Percentiles rank a stretch among this genome's conserved stretches.
Evolutionary conservation across 1,140 invertebrate species (phyloP).

Genomic region (Drosophila punjabiensis): DNA sequence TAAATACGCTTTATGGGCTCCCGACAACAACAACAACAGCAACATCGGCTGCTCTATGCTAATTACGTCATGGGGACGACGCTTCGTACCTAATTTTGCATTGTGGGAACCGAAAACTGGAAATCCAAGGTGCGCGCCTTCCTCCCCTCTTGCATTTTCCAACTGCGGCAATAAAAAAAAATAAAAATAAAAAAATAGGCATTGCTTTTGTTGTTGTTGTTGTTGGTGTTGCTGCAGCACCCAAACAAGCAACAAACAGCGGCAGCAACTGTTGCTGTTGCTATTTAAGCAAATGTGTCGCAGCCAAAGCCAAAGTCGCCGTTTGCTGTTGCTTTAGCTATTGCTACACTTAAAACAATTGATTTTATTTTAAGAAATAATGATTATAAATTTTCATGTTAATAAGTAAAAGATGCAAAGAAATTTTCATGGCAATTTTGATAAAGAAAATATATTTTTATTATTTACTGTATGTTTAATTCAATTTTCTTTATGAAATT

Average conservation of each 20-base stretch:
- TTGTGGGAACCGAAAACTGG: slow-evolving; percentile 85
- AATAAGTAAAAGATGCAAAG: background rate
- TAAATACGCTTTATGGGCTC: slow-evolving; percentile 83
- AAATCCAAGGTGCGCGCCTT: slow-evolving; percentile 72
- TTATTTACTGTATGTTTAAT: too few species aligned
- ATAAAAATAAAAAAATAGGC: slow-evolving; percentile 68
- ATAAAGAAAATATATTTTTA: too few species aligned
- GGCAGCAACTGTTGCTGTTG: slow-evolving; percentile 63
- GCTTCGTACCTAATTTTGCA: slow-evolving; percentile 84
- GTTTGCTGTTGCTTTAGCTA: slow-evolving; percentile 37
- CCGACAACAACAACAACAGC: slow-evolving; percentile 57
- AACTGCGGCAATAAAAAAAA: slow-evolving; percentile 51
- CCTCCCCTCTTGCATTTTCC: slow-evolving; percentile 67
- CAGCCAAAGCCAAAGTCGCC: slow-evolving; percentile 77
- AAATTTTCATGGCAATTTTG: too few species aligned
- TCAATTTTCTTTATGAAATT: background rate
- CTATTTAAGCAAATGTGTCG: slow-evolving; percentile 83
- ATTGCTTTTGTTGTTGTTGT: slow-evolving; percentile 36
- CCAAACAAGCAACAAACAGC: slow-evolving; percentile 51
- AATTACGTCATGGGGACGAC: slow-evolving; percentile 85
- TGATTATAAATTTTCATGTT: background rate
- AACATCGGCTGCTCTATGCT: slow-evolving; percentile 81
- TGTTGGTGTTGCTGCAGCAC: slow-evolving; percentile 39
- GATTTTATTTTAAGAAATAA: background rate
- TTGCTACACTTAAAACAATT: slow-evolving; percentile 16